Percentiles rank a stretch among this genome's conserved stretches.
These are phyloP conservation scores for Callocephalon fimbriatum DNA, from an alignment of 2,113 vertebrate species.

Conservation along the genomic window DNA sequence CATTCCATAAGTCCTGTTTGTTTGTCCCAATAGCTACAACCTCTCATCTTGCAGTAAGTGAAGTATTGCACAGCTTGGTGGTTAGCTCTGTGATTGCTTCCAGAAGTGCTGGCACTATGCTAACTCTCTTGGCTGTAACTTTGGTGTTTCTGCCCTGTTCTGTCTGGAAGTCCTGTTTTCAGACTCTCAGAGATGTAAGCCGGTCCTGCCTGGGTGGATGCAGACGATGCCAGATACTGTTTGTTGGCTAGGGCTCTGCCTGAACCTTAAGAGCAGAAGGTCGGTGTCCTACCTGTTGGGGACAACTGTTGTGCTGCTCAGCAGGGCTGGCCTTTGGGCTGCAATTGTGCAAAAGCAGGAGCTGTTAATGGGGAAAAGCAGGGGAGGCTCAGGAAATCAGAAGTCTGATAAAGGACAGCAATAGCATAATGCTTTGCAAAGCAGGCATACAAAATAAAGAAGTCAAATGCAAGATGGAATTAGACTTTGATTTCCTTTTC, in stretches of 20 bases:
- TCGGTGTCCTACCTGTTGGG: background rate
- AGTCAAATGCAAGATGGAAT: background rate
- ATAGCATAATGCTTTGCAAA: background rate
- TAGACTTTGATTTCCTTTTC: background rate
- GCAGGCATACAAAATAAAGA: background rate
- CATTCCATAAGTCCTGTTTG: background rate
- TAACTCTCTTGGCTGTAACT: background rate
- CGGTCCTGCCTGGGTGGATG: accelerated
- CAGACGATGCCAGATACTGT: background rate
- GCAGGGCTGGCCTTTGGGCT: background rate
- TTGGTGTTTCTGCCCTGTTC: background rate
- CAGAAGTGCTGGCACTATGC: background rate
- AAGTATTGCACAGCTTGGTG: accelerated
- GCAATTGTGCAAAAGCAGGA: background rate
- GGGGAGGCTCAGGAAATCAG: background rate
- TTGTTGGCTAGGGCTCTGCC: background rate
- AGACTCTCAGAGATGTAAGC: background rate
- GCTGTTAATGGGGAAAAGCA: background rate
- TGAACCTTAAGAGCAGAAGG: background rate
- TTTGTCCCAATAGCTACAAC: background rate
- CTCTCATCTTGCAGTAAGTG: background rate
- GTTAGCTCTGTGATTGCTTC: background rate
- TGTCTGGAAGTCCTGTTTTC: background rate
- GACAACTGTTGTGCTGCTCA: background rate
- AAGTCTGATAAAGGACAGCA: background rate